These are phyloP conservation scores for Aldabrachelys gigantea DNA, from an alignment of 2,113 vertebrate species.

Conservation along the genomic window DNA sequence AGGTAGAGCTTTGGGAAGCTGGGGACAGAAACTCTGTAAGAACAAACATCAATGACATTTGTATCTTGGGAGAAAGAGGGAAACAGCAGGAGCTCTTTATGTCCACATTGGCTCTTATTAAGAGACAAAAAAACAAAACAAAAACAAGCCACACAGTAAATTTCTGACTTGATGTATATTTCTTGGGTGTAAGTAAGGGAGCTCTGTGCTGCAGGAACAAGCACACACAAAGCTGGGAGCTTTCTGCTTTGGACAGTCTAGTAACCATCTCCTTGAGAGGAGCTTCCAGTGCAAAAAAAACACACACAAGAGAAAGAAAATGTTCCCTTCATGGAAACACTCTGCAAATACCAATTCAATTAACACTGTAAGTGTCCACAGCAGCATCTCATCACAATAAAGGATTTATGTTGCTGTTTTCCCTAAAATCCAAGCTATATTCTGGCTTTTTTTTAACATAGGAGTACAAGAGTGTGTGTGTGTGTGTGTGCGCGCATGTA, in stretches of 20 bases:
- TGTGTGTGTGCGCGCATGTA: rapidly evolving
- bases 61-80: not conserved
- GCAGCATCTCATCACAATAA: not conserved
- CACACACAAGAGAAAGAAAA: not conserved
- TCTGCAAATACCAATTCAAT: not conserved
- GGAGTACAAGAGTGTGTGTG: not conserved
- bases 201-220: not conserved
- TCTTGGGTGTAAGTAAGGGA: not conserved
- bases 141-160: not conserved
- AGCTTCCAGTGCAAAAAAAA: not conserved
- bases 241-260: not conserved
- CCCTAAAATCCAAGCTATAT: not conserved
- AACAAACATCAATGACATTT: not conserved
- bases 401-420: not conserved
- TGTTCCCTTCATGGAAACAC: not conserved
- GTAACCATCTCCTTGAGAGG: not conserved
- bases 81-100: not conserved
- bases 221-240: not conserved
- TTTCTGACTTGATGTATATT: not conserved
- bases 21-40: not conserved
- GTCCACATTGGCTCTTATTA: not conserved
- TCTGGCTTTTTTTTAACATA: not conserved
- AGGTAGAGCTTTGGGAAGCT: not conserved
- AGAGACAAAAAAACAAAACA: not conserved
- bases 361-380: not conserved